Conservation (phyloP, 2,797 vertebrate species). For the Danio choprae region DNA sequence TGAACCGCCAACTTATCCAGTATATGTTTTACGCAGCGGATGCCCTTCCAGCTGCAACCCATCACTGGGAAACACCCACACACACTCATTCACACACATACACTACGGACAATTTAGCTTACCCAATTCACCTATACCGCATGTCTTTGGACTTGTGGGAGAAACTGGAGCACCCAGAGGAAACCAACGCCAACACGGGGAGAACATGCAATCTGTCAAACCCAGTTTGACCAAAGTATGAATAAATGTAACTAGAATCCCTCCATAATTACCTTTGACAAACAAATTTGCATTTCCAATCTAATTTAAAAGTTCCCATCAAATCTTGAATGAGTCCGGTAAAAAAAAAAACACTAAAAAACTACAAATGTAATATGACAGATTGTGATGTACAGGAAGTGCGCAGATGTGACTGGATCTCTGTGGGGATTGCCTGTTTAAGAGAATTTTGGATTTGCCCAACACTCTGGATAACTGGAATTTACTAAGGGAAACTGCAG, state of each 20-base stretch:
- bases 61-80: too few species aligned
- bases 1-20: too few species aligned
- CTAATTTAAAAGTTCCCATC: not conserved
- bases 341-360: not conserved
- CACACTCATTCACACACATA: too few species aligned
- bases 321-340: not conserved
- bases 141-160: too few species aligned
- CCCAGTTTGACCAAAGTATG: not conserved
- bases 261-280: too few species aligned
- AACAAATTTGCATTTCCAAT: not conserved
- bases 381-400: constrained; percentile 24
- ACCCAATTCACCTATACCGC: too few species aligned
- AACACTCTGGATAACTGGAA: constrained; percentile 15
- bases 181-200: too few species aligned
- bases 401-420: not conserved
- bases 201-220: too few species aligned
- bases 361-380: not conserved
- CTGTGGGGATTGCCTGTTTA: constrained; percentile 6
- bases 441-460: constrained; percentile 33
- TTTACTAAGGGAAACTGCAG: not conserved
- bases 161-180: too few species aligned
- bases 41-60: too few species aligned
- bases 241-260: not conserved
- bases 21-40: too few species aligned
- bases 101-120: too few species aligned